Percentiles rank a stretch among this genome's conserved stretches.
These are phyloP conservation scores for Chaenodraco wilsoni DNA, from an alignment of 2,797 vertebrate genomes.

Conservation along the genomic window DNA sequence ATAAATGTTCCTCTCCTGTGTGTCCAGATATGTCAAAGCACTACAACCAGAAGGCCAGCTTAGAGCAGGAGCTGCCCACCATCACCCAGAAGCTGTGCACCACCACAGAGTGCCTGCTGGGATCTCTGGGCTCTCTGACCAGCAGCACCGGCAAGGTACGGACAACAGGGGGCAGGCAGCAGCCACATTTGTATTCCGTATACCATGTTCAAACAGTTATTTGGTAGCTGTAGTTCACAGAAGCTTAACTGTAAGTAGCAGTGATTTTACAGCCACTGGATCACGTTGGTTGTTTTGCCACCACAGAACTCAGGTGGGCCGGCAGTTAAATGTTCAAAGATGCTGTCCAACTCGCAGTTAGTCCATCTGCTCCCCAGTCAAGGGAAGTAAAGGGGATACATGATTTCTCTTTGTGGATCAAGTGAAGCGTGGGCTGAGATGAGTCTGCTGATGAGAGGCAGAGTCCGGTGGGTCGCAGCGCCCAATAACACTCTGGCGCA, in stretches of 20 bases:
- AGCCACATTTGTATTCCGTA: slow-evolving; percentile 19
- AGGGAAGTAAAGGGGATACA: slow-evolving; percentile 34
- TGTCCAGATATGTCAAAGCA: slow-evolving; percentile 92
- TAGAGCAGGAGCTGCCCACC: slow-evolving; percentile 93
- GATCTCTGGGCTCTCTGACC: slow-evolving; percentile 90
- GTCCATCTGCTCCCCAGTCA: slow-evolving; percentile 70
- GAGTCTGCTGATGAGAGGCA: slow-evolving; percentile 30
- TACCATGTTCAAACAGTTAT: not conserved
- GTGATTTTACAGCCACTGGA: slow-evolving; percentile 43
- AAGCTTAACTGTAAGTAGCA: slow-evolving; percentile 32
- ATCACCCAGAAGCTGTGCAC: slow-evolving; percentile 94
- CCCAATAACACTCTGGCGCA: slow-evolving; percentile 37
- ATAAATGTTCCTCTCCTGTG: slow-evolving; percentile 1
- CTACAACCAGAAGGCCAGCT: slow-evolving; percentile 93
- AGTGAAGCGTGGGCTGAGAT: slow-evolving; percentile 39
- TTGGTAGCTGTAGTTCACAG: slow-evolving; percentile 21
- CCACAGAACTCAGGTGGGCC: slow-evolving; percentile 68
- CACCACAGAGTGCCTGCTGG: slow-evolving; percentile 96
- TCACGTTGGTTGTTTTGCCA: slow-evolving; percentile 46
- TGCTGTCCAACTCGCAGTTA: slow-evolving; percentile 55
- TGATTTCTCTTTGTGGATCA: slow-evolving; percentile 55
- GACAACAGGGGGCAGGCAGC: slow-evolving; percentile 70
- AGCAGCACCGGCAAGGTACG: slow-evolving; percentile 92
- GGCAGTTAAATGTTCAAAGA: slow-evolving; percentile 58
- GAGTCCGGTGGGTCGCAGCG: slow-evolving; percentile 40